Base-by-base conservation (phyloP, 2,113 vertebrate genomes). In the Forbesichthys papilliferus region DNA sequence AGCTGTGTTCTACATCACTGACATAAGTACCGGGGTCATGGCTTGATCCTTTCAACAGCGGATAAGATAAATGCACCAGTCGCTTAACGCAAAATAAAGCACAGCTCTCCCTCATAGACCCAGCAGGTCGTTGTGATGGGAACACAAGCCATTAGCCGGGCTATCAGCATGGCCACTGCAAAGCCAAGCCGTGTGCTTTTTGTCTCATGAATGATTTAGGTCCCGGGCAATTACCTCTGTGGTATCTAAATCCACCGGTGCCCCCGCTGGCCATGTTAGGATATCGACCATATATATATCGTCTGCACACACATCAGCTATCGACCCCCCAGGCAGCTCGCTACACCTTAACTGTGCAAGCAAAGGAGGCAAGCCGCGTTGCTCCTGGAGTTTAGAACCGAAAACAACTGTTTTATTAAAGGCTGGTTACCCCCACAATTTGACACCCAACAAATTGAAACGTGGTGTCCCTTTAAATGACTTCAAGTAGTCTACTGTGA, bases 291-390 rank as follows among this genome's bases (percentile, higher is more conserved):
- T 66, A 60, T 71, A 60, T 71, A 58, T 27, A 68, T 76, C 79
- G 77, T 86, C 73, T 88, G 85, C 79, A 84, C 64, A 76, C 81
- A 88, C 27, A 86, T 87, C 82, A 80, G 73, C 86, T 82, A 78
- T 84, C 34, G 65, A 69, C 76, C 70, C 61, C 61, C 66, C 42
- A 9, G 18, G 55, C 66, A 48, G 36, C 7, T 6, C 4, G 36
- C 4, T 42, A 42, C 36, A 42, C 36, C 36, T 42, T 2, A 27
- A 27, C 36, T 42, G 7, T 42, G 7, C 36, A 7, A 8, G 7
- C 36, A 42, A 48, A 76, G 78, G 67, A 49, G 46, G 27, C 47
- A 63, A n/a, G 13, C 13, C 11, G 16, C 7, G 36, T 27, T 53
- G 12, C 52, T 6, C 36, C 52, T 53, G 13, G 51, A 53, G 52